Conservation (phyloP, 2,888 invertebrate species). For the Parapristionchus giblindavisi region DNA sequence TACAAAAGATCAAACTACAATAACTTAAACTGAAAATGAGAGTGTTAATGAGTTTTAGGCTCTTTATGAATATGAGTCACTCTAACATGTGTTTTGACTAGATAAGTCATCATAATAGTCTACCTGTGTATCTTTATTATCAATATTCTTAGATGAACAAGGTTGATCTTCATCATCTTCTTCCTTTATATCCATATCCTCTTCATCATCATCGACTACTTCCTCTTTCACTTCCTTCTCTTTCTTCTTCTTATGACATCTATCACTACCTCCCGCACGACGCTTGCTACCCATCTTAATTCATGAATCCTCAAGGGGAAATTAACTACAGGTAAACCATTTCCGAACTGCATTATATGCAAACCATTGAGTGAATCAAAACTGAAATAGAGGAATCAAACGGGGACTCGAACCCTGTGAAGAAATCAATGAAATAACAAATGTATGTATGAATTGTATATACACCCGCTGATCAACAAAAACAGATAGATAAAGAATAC, state of each 20-base stretch:
- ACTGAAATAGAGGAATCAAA: neutral
- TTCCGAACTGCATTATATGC: too few species aligned
- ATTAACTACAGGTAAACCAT: neutral
- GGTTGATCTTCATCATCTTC: slow-evolving; percentile 21
- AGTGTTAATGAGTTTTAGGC: neutral
- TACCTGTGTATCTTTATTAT: too few species aligned
- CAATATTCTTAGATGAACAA: slow-evolving; percentile 18
- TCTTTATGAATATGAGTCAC: neutral
- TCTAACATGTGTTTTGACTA: too few species aligned
- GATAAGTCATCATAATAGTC: too few species aligned
- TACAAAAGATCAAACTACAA: neutral
- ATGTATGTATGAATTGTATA: too few species aligned
- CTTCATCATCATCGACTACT: slow-evolving; percentile 1
- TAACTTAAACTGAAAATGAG: neutral
- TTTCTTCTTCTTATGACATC: neutral
- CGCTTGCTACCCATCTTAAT: slow-evolving; percentile 23
- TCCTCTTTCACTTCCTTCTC: slow-evolving; percentile 6
- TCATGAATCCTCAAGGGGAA: neutral
- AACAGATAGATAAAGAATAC: too few species aligned
- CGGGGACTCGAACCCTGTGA: neutral
- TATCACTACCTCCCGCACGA: neutral
- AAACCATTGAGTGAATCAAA: too few species aligned
- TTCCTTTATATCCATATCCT: neutral
- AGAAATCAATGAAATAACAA: neutral
- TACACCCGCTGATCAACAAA: too few species aligned